phyloP scores from a whole-genome alignment of 2,113 vertebrate species.

The Sceloporus undulatus region DNA sequence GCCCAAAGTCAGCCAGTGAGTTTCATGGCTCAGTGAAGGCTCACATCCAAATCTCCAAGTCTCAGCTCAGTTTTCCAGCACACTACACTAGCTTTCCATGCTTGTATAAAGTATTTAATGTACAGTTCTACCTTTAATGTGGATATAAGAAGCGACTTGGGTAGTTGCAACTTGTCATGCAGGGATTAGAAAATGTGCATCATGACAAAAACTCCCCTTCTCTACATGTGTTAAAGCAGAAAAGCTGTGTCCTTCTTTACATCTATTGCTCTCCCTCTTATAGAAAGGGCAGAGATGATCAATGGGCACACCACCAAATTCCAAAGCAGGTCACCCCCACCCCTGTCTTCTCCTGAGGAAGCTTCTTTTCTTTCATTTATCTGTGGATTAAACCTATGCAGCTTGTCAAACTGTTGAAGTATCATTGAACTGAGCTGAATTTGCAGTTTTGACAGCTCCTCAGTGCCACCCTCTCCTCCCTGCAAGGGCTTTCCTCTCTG shows the following conservation, averaged over 20 bases:
- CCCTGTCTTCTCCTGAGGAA: background rate
- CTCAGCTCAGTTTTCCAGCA: too few species aligned
- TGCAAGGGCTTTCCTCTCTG: constrained; percentile 27
- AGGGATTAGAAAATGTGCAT: background rate
- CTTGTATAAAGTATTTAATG: too few species aligned
- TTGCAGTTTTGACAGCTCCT: background rate
- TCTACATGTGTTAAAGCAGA: background rate
- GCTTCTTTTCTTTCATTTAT: background rate
- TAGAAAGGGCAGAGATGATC: background rate
- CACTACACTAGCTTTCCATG: too few species aligned
- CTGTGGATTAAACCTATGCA: background rate
- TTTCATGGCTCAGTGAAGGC: too few species aligned
- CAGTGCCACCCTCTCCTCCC: background rate
- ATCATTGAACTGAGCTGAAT: background rate
- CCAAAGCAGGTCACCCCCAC: background rate
- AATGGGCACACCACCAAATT: too few species aligned
- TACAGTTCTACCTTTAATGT: background rate
- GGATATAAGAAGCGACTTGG: background rate
- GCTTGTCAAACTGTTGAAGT: background rate
- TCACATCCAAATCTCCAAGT: too few species aligned
- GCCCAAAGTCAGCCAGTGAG: too few species aligned
- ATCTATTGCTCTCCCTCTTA: too few species aligned
- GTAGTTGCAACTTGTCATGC: too few species aligned
- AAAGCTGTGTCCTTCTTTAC: background rate
- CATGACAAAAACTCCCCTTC: background rate